Percentiles rank a stretch among this genome's conserved stretches.
These are phyloP conservation scores for Aquatica leii DNA, from an alignment of 2,888 invertebrate species.

Conservation along the genomic window DNA sequence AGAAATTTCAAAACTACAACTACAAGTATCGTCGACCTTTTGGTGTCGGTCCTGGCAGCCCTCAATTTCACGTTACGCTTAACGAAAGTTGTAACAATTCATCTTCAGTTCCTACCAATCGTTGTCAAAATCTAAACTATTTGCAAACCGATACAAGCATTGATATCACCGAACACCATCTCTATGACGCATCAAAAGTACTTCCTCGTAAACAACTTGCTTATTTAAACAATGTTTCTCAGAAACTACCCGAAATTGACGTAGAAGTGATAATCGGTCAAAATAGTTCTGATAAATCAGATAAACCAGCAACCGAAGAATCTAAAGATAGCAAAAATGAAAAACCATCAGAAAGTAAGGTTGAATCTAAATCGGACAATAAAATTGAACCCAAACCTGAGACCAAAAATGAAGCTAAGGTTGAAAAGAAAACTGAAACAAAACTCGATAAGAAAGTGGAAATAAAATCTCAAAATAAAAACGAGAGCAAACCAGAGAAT, in stretches of 20 bases:
- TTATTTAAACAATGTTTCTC: slow-evolving; percentile 17
- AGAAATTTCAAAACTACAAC: slow-evolving; percentile 27
- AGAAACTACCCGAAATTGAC: slow-evolving; percentile 28
- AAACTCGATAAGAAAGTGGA: too few species aligned
- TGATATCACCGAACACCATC: slow-evolving; percentile 33
- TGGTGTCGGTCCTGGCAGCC: slow-evolving; percentile 31
- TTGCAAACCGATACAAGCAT: slow-evolving; percentile 33
- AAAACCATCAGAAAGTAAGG: background rate
- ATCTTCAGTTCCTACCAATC: slow-evolving; percentile 8
- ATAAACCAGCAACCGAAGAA: background rate
- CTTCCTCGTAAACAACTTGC: slow-evolving; percentile 16
- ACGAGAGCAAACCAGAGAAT: too few species aligned
- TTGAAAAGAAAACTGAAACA: too few species aligned
- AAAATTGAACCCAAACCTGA: too few species aligned
- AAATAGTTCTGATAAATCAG: background rate
- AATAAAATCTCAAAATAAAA: too few species aligned
- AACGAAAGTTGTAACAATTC: slow-evolving; percentile 17
- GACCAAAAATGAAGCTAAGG: too few species aligned
- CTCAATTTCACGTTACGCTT: slow-evolving; percentile 32
- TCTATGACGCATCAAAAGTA: slow-evolving; percentile 25
- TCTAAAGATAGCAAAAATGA: background rate
- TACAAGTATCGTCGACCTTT: slow-evolving; percentile 32
- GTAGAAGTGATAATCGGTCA: slow-evolving; percentile 11
- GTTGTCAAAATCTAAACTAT: slow-evolving; percentile 30
- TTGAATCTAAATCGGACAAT: too few species aligned